These are phyloP conservation scores for Clamator glandarius DNA, from an alignment of 2,797 vertebrate genomes.

Conservation along the genomic window DNA sequence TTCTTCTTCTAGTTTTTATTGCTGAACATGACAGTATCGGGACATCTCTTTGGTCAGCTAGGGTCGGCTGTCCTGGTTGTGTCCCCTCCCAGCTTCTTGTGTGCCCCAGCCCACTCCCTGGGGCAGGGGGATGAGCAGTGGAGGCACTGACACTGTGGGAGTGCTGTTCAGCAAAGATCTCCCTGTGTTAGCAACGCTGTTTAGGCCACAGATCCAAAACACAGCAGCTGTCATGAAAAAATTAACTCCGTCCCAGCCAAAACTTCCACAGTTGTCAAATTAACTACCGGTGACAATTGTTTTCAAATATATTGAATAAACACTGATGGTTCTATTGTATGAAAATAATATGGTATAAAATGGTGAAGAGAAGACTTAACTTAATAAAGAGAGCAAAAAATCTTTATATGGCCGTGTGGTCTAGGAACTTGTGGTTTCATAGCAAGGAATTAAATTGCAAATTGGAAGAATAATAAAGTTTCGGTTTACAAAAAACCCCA, in stretches of 20 bases:
- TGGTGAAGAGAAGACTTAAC: not conserved
- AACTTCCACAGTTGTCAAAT: not conserved
- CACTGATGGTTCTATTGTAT: not conserved
- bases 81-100: not conserved
- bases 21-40: rapidly evolving
- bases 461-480: not conserved
- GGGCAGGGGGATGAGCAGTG: not conserved
- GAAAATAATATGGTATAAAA: not conserved
- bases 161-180: rapidly evolving
- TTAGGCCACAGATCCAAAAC: not conserved
- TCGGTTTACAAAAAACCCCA: not conserved
- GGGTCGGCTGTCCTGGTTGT: not conserved
- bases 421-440: not conserved
- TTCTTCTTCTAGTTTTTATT: not conserved
- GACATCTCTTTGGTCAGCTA: not conserved
- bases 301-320: not conserved
- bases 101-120: not conserved
- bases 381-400: not conserved
- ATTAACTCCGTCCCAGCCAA: not conserved
- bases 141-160: rapidly evolving
- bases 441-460: not conserved
- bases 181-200: not conserved
- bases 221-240: not conserved
- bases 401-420: not conserved
- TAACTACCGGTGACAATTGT: not conserved